phyloP scores from a whole-genome alignment of 2,888 invertebrate species.

The Drosophila rubida region DNA sequence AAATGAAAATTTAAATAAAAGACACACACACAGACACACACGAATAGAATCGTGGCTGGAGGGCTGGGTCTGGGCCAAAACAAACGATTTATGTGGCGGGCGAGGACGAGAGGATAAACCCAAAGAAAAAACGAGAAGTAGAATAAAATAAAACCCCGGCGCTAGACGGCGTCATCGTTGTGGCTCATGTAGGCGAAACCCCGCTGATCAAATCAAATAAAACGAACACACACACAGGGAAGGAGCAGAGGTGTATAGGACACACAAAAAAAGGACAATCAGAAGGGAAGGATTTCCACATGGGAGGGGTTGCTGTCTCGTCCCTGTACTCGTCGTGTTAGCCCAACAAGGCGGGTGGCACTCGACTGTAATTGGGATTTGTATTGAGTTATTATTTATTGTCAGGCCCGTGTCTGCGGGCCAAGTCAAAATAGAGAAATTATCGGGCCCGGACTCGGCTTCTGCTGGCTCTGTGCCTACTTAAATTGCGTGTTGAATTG shows the following conservation, averaged over 20 bases:
- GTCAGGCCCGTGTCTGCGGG: constrained; percentile 40
- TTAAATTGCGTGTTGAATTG: constrained; percentile 80
- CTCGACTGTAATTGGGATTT: constrained; percentile 78
- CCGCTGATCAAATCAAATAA: constrained; percentile 84
- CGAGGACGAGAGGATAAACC: constrained; percentile 70
- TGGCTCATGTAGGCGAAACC: constrained; percentile 81
- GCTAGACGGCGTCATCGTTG: constrained; percentile 64
- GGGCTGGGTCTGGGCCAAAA: constrained; percentile 49
- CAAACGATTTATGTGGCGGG: constrained; percentile 71
- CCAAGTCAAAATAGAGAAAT: constrained; percentile 77
- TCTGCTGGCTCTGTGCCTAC: constrained; percentile 33
- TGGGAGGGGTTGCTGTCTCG: constrained; percentile 28
- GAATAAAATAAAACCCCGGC: constrained; percentile 47
- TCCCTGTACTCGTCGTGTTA: constrained; percentile 34
- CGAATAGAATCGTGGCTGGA: constrained; percentile 24
- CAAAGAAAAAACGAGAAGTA: constrained; percentile 24
- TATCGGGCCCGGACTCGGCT: constrained; percentile 42
- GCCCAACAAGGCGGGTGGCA: constrained; percentile 73
- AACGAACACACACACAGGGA: constrained; percentile 64
- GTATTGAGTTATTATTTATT: constrained; percentile 82
- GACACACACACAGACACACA: constrained; percentile 46
- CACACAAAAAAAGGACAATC: constrained; percentile 75
- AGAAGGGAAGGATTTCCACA: constrained; percentile 66
- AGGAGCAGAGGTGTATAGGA: constrained; percentile 36
- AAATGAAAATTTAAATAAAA: constrained; percentile 80